Evolutionary conservation across 2,888 invertebrate species (phyloP).

Genomic region (Sipha maydis): DNA sequence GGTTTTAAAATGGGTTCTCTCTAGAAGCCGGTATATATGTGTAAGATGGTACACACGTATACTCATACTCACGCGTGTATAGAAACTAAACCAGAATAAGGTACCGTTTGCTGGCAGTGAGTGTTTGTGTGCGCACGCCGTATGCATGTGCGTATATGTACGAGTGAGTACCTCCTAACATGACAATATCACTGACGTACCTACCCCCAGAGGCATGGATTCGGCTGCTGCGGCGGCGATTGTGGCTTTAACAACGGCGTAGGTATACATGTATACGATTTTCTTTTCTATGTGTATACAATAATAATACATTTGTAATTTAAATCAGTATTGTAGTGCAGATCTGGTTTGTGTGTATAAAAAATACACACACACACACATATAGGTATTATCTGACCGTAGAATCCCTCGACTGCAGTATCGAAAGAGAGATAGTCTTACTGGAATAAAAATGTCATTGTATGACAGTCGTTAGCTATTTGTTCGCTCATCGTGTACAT

Average conservation of each 20-base stretch:
- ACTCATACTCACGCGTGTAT: background rate
- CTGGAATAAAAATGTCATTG: constrained; percentile 50
- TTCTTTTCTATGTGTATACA: constrained; percentile 24
- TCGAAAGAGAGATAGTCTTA: constrained; percentile 30
- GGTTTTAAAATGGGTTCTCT: constrained; percentile 56
- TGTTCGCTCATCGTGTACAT: constrained; percentile 39
- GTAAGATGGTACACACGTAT: background rate
- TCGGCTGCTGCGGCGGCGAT: constrained; percentile 18
- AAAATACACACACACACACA: background rate
- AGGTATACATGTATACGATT: constrained; percentile 14
- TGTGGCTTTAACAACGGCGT: background rate
- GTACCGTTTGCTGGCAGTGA: constrained; percentile 27
- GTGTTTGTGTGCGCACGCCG: background rate
- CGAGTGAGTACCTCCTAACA: background rate
- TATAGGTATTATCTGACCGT: background rate
- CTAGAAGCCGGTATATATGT: constrained; percentile 15
- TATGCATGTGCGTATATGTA: no score
- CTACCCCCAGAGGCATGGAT: constrained; percentile 30
- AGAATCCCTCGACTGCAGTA: background rate
- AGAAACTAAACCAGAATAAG: constrained; percentile 38
- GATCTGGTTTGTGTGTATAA: constrained; percentile 54
- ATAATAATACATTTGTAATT: constrained; percentile 55
- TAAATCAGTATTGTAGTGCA: constrained; percentile 39
- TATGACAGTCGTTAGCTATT: constrained; percentile 44
- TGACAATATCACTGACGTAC: constrained; percentile 51